phyloP scores from a whole-genome alignment of 2,888 invertebrate species.

The Hypercompe scribonia region DNA sequence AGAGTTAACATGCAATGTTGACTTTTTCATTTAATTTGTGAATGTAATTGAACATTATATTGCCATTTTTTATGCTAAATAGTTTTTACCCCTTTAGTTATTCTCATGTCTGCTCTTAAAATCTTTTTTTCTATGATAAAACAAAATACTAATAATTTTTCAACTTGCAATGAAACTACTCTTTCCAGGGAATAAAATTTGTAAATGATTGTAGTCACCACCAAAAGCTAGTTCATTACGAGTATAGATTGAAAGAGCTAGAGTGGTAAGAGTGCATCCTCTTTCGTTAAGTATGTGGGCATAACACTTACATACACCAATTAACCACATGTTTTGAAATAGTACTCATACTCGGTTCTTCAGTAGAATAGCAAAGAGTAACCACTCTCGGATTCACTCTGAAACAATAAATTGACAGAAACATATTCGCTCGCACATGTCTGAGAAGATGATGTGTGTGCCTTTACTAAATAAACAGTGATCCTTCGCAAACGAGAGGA shows the following conservation, averaged over 20 bases:
- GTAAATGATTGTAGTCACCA: too few relatives aligned
- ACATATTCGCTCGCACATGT: neutral
- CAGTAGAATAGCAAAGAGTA: neutral
- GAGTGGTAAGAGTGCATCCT: neutral
- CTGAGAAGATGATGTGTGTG: neutral
- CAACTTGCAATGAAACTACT: too few relatives aligned
- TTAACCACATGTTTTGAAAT: neutral
- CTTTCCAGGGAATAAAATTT: too few relatives aligned
- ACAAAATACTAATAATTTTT: too few relatives aligned
- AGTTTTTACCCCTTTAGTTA: too few relatives aligned
- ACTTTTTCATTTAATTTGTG: too few relatives aligned
- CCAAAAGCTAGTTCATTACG: too few relatives aligned
- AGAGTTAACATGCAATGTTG: too few relatives aligned
- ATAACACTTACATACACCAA: neutral
- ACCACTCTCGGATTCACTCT: neutral
- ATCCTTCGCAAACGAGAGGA: conserved; percentile 18
- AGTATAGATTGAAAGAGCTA: neutral
- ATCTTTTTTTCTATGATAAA: too few relatives aligned
- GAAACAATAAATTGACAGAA: neutral
- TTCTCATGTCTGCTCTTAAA: too few relatives aligned
- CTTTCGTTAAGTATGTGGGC: neutral
- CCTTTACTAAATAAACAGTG: conserved; percentile 11
- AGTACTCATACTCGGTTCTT: neutral
- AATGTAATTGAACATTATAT: too few relatives aligned
- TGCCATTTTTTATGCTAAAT: too few relatives aligned